A percentile compares a stretch with the other conserved stretches of the same genome.
phyloP scores from a whole-genome alignment of 2,888 invertebrate species.

The Drosophila mimica region DNA sequence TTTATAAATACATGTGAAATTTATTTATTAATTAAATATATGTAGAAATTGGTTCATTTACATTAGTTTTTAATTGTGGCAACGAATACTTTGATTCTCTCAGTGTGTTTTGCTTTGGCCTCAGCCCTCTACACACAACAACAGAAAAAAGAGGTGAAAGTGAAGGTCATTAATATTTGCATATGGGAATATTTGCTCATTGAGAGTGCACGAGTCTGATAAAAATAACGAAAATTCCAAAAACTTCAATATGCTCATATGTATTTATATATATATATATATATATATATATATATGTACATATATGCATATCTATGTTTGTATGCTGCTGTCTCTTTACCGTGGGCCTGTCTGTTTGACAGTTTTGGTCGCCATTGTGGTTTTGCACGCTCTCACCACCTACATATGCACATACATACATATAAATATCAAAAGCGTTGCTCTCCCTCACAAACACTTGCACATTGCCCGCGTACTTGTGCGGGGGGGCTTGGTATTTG shows the following conservation, averaged over 20 bases:
- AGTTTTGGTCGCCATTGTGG: constrained; percentile 64
- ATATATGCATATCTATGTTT: background rate
- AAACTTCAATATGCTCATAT: constrained; percentile 59
- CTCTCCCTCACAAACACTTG: constrained; percentile 39
- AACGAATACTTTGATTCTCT: constrained; percentile 29
- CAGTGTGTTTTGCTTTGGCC: constrained; percentile 34
- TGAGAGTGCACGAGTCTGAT: constrained; percentile 33
- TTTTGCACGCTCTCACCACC: constrained; percentile 52
- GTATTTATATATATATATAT: constrained; percentile 1
- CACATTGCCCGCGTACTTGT: constrained; percentile 27
- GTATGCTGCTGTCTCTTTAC: constrained; percentile 34
- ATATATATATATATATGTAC: constrained; percentile 6
- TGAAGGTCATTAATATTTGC: constrained; percentile 79
- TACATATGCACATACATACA: constrained; percentile 25
- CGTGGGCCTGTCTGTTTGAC: constrained; percentile 58
- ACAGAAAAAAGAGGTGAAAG: constrained; percentile 66
- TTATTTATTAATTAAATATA: constrained; percentile 11
- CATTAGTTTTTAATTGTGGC: constrained; percentile 15
- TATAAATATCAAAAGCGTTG: constrained; percentile 25
- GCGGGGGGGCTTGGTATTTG: constrained; percentile 28
- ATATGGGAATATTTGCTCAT: constrained; percentile 69
- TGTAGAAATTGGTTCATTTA: constrained; percentile 2
- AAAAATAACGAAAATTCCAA: constrained; percentile 49
- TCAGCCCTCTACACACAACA: constrained; percentile 40
- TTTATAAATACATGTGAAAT: constrained; percentile 19